Base-by-base conservation (phyloP, 2,113 vertebrate genomes). In the Rhynchopsitta pachyrhyncha region DNA sequence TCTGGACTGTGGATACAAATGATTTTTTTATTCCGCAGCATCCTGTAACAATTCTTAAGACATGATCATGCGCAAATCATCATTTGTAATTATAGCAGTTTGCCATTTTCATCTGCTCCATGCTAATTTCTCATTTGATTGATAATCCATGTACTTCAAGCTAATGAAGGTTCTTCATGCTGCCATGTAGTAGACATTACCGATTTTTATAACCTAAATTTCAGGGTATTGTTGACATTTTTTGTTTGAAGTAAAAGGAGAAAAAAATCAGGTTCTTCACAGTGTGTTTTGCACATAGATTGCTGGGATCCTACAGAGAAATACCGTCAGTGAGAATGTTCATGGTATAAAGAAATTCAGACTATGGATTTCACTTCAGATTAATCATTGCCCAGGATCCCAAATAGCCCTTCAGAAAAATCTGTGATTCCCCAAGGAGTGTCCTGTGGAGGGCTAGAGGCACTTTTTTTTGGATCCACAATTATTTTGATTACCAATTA, bases 21-120 rank as follows among this genome's bases (percentile, higher is more conserved):
- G 75, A 60, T 78, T 84, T 83, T 53, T 68, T 3, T 87, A 82
- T 39, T 64, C 39, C 84, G 55, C 20, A 93, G 33, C 69, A 86
- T 88, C 55, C 62, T 63, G 75, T 93, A 85, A 96, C 89, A 96
- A 75, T 96, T 93, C 47, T 82, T 91, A 75, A 90, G 76, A 84
- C 87, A 90, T 39, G 87, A 7, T 79, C 39, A 25, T 84, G 85
- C 70, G 69, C 59, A 82, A 79, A 95, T 53, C 47, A 86, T 84
- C 75, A 84, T 89, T 95, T 96, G 67, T 95, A 97, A 94, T 92
- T 89, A 94, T 9, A 81, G 50, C 84, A 88, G 35, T 93, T 96
- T 80, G 33, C 49, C 33, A 42, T 96, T 93, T 95, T 91, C 52
- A 53, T 82, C 79, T 80, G 89, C 67, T 95, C 39, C 39, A 5